Evolutionary conservation across 2,113 vertebrate genomes (phyloP), one percentile per base, ranked within the genome.

Genomic region (Stegostoma tigrinum): DNA sequence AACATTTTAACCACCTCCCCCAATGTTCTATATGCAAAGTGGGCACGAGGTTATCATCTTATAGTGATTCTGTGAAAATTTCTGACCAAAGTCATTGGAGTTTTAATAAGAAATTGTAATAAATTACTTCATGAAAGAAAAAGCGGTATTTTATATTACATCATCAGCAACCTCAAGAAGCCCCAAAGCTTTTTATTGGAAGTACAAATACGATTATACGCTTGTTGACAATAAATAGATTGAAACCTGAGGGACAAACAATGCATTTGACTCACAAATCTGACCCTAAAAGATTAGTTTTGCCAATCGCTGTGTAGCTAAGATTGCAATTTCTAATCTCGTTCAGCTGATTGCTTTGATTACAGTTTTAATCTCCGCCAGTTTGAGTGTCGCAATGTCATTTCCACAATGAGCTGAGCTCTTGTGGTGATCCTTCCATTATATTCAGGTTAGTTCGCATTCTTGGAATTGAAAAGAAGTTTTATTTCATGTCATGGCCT

Each of bases 91-190:
- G 23, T 45, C 8, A 52, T 87, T 52, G 27, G 14, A 55, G 5
- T 52, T 87, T 52, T 87, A 87, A 87, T 87, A 87, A 87, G 48
- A 87, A 87, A 87, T 87, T 87, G 45, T 30, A 87, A 52, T 87
- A 48, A 87, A 87, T 52, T 23, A 87, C 85, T 87, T 55, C 2
- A 4, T 52, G 52, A 87, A 87, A 61, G 55, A 61, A 61, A 61
- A 10, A 10, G 8, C 12, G 7, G 55, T 61, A 61, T 61, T 61
- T 61, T 10, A 61, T 61, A 61, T 61, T 61, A 61, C 55, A 61
- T 61, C 55, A 7, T 61, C 55, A 61, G 55, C 7, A 12, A 61
- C 55, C 55, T 61, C 55, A 61, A 61, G 55, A 61, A 61, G 55
- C 55, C 55, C 55, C 55, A 61, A 12, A 61, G 55, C 55, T 61